Conservation (phyloP, 2,113 vertebrate genomes). For the Thymallus thymallus region DNA sequence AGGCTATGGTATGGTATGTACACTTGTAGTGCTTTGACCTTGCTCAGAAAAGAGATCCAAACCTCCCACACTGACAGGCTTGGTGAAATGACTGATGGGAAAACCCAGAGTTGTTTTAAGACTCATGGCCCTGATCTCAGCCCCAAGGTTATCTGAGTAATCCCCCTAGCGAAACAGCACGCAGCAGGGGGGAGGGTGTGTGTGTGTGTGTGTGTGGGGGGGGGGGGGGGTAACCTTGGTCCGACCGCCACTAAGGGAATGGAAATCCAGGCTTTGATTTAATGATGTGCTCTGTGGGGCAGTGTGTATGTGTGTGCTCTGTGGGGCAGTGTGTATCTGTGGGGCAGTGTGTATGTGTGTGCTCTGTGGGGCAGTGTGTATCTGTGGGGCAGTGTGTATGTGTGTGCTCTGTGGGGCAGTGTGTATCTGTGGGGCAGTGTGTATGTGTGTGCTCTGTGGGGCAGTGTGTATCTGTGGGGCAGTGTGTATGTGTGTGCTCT, state of each 20-base stretch:
- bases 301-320: conserved; percentile 1
- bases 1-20: too few species aligned
- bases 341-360: background rate
- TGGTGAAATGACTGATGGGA: background rate
- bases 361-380: too few species aligned
- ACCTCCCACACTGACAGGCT: too few species aligned
- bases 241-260: background rate
- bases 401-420: conserved; percentile 6
- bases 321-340: too few species aligned
- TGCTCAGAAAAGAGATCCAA: too few species aligned
- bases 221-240: background rate
- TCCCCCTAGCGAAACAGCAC: conserved; percentile 3
- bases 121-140: conserved; percentile 11
- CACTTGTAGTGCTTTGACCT: too few species aligned
- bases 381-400: background rate
- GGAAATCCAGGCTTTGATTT: background rate
- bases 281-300: background rate
- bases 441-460: conserved; percentile 6
- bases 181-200: background rate
- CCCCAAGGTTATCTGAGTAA: conserved; percentile 9
- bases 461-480: too few species aligned
- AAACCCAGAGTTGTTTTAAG: background rate
- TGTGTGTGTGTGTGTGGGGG: too few species aligned
- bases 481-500: too few species aligned
- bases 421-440: background rate